Conservation (phyloP, 2,797 vertebrate genomes). For the Sparus aurata region DNA sequence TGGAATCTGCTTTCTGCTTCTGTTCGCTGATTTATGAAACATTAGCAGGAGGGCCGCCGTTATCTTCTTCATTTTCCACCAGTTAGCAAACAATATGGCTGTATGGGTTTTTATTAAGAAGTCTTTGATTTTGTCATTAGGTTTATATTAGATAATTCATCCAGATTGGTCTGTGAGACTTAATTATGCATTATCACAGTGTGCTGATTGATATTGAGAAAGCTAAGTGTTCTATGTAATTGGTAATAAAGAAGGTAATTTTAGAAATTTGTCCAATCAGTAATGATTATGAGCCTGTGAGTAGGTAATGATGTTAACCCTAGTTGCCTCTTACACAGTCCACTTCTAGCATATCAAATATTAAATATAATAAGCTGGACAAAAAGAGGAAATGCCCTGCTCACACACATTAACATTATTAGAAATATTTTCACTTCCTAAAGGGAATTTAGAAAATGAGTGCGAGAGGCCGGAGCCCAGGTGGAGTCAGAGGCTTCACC, state of each 20-base stretch:
- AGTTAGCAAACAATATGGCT: conserved; percentile 79
- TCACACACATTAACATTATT: conserved; percentile 36
- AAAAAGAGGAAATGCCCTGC: conserved; percentile 66
- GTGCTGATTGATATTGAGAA: conserved; percentile 86
- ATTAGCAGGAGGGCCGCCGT: conserved; percentile 43
- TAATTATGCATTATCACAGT: conserved; percentile 85
- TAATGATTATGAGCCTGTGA: conserved; percentile 83
- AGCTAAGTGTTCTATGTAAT: conserved; percentile 87
- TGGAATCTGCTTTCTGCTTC: conserved; percentile 40
- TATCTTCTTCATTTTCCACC: conserved; percentile 72
- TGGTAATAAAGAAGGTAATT: conserved; percentile 85
- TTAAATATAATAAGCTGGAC: conserved; percentile 61
- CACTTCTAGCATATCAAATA: conserved; percentile 71
- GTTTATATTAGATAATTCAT: conserved; percentile 84
- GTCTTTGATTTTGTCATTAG: conserved; percentile 84
- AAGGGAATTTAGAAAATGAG: conserved; percentile 34
- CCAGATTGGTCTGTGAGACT: conserved; percentile 81
- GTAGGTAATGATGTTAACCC: conserved; percentile 84
- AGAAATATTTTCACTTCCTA: conserved; percentile 23
- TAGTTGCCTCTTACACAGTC: conserved; percentile 74
- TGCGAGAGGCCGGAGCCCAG: conserved; percentile 12
- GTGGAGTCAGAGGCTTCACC: conserved; percentile 18
- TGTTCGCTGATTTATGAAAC: conserved; percentile 60
- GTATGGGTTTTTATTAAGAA: conserved; percentile 81
- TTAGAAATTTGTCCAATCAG: conserved; percentile 85